Percentiles rank a stretch among this genome's conserved stretches.
These are phyloP conservation scores for Drosophila trapezifrons DNA, from an alignment of 1,140 invertebrate species.

Conservation along the genomic window DNA sequence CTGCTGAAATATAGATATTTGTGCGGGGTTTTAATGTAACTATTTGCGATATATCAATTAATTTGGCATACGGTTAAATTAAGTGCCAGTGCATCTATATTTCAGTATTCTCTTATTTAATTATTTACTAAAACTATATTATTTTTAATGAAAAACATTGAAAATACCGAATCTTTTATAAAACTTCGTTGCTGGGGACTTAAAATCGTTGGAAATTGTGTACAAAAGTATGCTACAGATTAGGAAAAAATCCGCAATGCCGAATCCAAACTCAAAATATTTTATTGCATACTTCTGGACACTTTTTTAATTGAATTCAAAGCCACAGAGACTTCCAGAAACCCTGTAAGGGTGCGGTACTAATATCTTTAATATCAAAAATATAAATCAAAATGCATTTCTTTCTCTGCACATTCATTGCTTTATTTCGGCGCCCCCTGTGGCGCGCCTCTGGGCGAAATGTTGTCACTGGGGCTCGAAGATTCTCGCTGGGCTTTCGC, in stretches of 20 bases:
- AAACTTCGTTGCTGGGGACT: neutral
- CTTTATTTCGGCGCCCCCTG: conserved; percentile 10
- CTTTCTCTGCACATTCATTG: conserved; percentile 12
- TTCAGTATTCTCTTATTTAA: too few species aligned
- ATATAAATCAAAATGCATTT: neutral
- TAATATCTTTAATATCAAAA: neutral
- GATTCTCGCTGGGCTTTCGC: conserved; percentile 53
- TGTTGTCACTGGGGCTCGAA: conserved; percentile 33
- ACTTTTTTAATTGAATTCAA: neutral
- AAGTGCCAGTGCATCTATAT: too few species aligned
- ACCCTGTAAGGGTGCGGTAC: neutral
- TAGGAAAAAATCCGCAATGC: too few species aligned
- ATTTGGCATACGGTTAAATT: too few species aligned
- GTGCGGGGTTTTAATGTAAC: neutral
- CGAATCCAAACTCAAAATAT: too few species aligned
- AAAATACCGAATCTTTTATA: neutral
- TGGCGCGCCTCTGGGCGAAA: conserved; percentile 39
- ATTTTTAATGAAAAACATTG: neutral
- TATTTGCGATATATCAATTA: neutral
- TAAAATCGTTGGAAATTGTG: neutral
- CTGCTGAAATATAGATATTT: neutral
- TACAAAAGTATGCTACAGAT: neutral
- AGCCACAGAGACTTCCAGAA: neutral
- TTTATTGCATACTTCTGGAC: neutral
- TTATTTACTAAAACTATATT: neutral